Percentiles rank a stretch among this genome's conserved stretches.
These are phyloP conservation scores for Luperina testacea DNA, from an alignment of 2,888 invertebrate species.

Conservation along the genomic window DNA sequence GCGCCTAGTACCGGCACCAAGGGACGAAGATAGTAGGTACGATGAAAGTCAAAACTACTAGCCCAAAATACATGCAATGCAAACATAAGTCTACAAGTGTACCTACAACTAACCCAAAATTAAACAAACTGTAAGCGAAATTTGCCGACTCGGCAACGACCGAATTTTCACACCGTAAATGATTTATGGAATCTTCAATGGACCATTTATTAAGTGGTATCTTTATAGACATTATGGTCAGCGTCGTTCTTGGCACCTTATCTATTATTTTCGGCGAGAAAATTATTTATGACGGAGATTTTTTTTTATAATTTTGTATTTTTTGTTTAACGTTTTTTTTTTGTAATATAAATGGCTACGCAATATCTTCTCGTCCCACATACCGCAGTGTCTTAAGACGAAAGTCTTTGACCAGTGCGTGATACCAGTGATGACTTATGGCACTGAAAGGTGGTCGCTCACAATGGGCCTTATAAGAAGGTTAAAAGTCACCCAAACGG, in stretches of 20 bases:
- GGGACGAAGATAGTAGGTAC: background rate
- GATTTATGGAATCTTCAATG: conserved; percentile 22
- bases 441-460: too few species aligned
- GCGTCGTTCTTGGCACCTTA: background rate
- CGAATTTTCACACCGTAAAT: conserved; percentile 33
- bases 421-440: too few species aligned
- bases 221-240: conserved; percentile 21
- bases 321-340: background rate
- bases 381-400: too few species aligned
- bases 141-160: background rate
- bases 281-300: background rate
- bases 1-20: background rate
- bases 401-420: too few species aligned
- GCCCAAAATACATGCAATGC: conserved; percentile 16
- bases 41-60: background rate
- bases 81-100: too few species aligned
- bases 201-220: conserved; percentile 17
- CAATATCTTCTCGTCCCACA: too few species aligned
- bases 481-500: too few species aligned
- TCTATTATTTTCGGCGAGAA: background rate
- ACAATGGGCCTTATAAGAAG: too few species aligned
- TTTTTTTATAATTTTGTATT: background rate
- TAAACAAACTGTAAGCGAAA: conserved; percentile 16
- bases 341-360: background rate
- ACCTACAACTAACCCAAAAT: conserved; percentile 6